These are phyloP conservation scores for Xanthostigma xanthostigma DNA, from an alignment of 2,888 invertebrate genomes.

Conservation along the genomic window DNA sequence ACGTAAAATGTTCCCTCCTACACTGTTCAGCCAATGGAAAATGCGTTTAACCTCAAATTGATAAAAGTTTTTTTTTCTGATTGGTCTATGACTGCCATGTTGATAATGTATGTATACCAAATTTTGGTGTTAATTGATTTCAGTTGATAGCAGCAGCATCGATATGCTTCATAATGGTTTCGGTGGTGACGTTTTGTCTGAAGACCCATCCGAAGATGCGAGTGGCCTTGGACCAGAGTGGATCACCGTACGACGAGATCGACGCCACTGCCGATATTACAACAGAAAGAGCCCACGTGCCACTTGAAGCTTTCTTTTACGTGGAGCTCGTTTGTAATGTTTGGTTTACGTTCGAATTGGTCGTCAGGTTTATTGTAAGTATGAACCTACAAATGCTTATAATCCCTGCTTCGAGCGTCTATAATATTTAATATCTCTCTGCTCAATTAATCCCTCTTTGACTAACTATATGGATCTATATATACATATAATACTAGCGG, in stretches of 20 bases:
- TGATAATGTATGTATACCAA: no score
- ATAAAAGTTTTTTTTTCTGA: no score
- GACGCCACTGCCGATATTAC: constrained; percentile 12
- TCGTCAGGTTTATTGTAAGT: constrained; percentile 75
- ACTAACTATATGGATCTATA: no score
- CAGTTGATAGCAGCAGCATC: constrained; percentile 85
- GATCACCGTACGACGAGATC: constrained; percentile 15
- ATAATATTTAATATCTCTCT: no score
- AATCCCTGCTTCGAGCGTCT: no score
- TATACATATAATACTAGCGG: no score
- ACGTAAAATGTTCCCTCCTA: no score
- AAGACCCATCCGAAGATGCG: constrained; percentile 86
- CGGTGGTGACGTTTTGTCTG: constrained; percentile 89
- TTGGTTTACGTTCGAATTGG: constrained; percentile 91
- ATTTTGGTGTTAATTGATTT: constrained; percentile 17
- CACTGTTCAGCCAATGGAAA: no score
- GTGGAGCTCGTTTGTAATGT: constrained; percentile 87
- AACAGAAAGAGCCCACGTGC: constrained; percentile 15
- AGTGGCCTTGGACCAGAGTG: constrained; percentile 28
- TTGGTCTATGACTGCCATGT: no score
- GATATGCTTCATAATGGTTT: constrained; percentile 92
- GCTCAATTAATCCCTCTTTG: background rate
- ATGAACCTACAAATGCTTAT: background rate
- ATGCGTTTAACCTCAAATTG: no score
- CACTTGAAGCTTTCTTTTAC: constrained; percentile 63